Evolutionary conservation across 2,797 vertebrate species (phyloP), one percentile per base, ranked within the genome.

Genomic region (Melanotaenia pygmaea): DNA sequence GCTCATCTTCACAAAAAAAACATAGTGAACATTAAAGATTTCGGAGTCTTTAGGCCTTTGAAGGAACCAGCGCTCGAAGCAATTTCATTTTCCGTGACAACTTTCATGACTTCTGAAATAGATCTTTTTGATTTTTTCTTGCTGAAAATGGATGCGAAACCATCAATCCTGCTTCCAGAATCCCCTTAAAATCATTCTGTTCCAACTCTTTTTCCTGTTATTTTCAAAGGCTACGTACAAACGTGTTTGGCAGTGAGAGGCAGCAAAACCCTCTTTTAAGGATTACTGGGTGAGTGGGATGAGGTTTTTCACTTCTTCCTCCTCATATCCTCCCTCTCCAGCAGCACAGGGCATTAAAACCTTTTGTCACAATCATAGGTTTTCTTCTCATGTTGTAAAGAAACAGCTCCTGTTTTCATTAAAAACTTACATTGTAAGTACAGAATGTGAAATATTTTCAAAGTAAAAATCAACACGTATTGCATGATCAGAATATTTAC

Each of bases 221-320:
- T 82, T 89, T 88, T 88, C 82, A 81, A 75, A 86, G 77, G 51
- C 54, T 67, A 64, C 72, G 73, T 70, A 86, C 87, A 71, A 81
- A 78, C 81, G 76, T 72, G 71, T 82, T 80, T 84, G 82, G 83
- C 77, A 64, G 73, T 67, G 75, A 86, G 71, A 84, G 61, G 78
- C 65, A 72, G 70, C 59, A 82, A 79, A 83, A 58, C 76, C 77
- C 64, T 82, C 74, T 82, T 87, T 81, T 82, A 81, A 86, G 77
- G 82, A 85, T 91, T 81, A 85, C 68, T 77, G 81, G 28, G 70
- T 56, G 76, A 88, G 82, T 70, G 80, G 81, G 80, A 86, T 72
- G 79, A 80, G 70, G 69, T 83, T 72, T 81, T 71, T 79, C 67
- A 65, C 58, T 76, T 79, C 24, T 73, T 73, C 26, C 67, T 58